phyloP scores from a whole-genome alignment of 2,888 invertebrate genomes.

The Sepioteuthis lessoniana region DNA sequence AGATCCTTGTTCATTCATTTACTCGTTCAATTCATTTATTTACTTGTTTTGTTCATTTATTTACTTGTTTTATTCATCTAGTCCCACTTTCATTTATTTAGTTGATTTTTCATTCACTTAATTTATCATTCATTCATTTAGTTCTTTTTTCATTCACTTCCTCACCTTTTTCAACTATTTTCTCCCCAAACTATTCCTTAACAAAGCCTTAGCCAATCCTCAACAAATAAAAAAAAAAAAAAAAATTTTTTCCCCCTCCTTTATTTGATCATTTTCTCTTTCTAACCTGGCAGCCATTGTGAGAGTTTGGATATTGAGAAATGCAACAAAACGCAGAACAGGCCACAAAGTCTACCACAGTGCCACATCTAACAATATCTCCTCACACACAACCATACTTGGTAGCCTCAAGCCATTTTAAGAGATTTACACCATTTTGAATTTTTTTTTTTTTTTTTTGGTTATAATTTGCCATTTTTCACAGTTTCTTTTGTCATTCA shows the following conservation, averaged over 20 bases:
- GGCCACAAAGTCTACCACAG: constrained; percentile 21
- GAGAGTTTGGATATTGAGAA: background rate
- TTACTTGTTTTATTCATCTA: background rate
- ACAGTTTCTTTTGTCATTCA: too few species aligned
- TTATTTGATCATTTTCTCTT: background rate
- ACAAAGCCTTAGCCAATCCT: background rate
- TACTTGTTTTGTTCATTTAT: background rate
- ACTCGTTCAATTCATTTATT: background rate
- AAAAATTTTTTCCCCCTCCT: background rate
- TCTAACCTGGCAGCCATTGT: constrained; percentile 33
- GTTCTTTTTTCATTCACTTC: background rate
- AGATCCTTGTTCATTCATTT: background rate
- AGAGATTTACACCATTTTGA: background rate
- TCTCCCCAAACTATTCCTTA: background rate
- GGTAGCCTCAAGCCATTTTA: background rate
- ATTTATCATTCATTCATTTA: background rate
- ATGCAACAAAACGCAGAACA: background rate
- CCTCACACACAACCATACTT: background rate
- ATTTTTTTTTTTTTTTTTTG: background rate
- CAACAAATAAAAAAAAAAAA: background rate
- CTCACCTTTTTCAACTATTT: background rate
- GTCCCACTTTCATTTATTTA: too few species aligned
- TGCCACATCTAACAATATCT: constrained; percentile 33
- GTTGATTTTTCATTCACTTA: too few species aligned
- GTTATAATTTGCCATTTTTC: background rate